Base-by-base conservation (phyloP, 2,797 vertebrate genomes). In the Chromis chromis region DNA sequence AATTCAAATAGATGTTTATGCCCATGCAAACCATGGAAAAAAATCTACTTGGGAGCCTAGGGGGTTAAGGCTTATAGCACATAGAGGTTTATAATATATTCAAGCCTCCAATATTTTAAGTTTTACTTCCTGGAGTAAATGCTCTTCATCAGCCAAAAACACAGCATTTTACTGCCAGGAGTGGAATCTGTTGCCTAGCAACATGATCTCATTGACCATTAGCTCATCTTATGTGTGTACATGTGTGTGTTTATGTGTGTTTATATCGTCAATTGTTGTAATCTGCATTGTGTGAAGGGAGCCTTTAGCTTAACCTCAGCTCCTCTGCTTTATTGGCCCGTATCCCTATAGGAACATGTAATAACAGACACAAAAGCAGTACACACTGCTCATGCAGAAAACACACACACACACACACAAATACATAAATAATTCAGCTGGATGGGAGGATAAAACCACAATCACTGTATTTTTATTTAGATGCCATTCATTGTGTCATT, bases 161-260 rank as follows among this genome's bases (percentile, higher is more conserved):
- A 33, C 56, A 46, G 62, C 54, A 33, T 81, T 71, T 81, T 72
- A 70, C 56, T 54, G 54, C 67, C 66, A 76, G 39, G 28, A 79
- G 64, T 83, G 70, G 36, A 72, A 64, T 85, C 36, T 77, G 90
- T 90, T 86, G 83, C 91, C 63, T 83, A 80, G 85, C 87, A 91
- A 89, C 86, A 22, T 67, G 39, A 84, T 81, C 74, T 84, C 70
- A 74, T 66, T 81, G 67, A 84, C 81, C 73, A 82, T 80, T 70
- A 78, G 59, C 78, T 76, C 57, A 63, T 86, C 0, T 12, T 68
- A 33, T 55, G 52, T 66, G 60, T 67, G 27, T 50, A 31, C 64
- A 33, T 79, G 64, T n/a, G 25, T 46, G 33, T 61, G 33, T 61
- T 27, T 67, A 70, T 68, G 46, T 70, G 50, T 80, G 46, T 79